Base-by-base conservation (phyloP, 2,797 vertebrate genomes). In the Spinus olivaceus region DNA sequence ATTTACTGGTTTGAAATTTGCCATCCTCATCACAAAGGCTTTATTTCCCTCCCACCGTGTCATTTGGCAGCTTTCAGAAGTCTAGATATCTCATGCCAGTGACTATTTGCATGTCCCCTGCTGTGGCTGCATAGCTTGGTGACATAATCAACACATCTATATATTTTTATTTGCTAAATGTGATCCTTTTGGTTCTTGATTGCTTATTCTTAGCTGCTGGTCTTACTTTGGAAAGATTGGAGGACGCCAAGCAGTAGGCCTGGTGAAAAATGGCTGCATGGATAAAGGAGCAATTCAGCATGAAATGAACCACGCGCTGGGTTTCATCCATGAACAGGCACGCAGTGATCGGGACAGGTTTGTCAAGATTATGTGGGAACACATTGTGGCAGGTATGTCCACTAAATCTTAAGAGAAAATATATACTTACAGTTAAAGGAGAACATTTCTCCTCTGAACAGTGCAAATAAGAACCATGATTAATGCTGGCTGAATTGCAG, bases 281-380 rank as follows among this genome's bases (percentile, higher is more conserved):
- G 95, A 95, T 66, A 96, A 98, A 53, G 99, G 98, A 93, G 98
- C 99, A 80, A 97, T 98, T 76, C 96, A 98, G 81, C 99, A 99
- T 84, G 98, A 99, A 92, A 97, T 99, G 93, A 99, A 99, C 97
- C 99, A 99, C 0, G 97, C 98, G 0, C 92, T 99, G 97, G 99
- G 99, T 69, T 99, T 99, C 89, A 98, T 99, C 93, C 99, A 99
- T 5, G 99, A 99, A 96, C 99, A 99, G 94, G 98, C 98, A 60
- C 98, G 98, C 61, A 97, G 97, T 20, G 99, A 99, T 97, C 97
- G 98, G 44, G 99, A 99, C 97, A 98, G 98, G 56, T 98, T 99
- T 89, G 97, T 99, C 97, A 98, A 98, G 95, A 97, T 99, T 96
- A 98, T 98, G 98, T 99, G 98, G 98, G 97, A 98, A 35, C 98